phyloP scores from a whole-genome alignment of 1,140 invertebrate genomes.

The Lucilia sericata region DNA sequence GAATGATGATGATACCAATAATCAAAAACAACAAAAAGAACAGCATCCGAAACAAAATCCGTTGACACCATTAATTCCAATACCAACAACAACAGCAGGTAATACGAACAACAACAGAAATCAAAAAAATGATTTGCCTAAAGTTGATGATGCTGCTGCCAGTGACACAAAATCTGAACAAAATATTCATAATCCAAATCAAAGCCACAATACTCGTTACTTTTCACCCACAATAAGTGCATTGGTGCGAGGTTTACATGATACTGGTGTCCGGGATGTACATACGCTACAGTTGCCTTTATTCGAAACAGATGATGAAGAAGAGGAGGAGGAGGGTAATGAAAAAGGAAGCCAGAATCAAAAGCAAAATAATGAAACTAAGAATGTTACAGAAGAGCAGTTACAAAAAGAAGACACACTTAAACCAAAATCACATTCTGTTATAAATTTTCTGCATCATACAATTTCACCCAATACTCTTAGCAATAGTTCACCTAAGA shows the following conservation, averaged over 20 bases:
- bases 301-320: constrained; percentile 52
- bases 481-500: not conserved
- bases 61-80: constrained; percentile 1
- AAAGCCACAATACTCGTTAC: constrained; percentile 23
- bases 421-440: not conserved
- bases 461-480: not conserved
- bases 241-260: constrained; percentile 59
- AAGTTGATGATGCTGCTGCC: not conserved
- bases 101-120: too few relatives aligned
- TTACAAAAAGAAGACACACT: not conserved
- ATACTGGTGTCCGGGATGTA: constrained; percentile 54
- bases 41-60: not conserved
- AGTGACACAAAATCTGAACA: not conserved
- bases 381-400: not conserved
- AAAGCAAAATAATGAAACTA: not conserved
- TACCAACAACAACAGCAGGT: not conserved
- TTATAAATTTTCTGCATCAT: constrained; percentile 29
- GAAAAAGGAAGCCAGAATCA: too few relatives aligned
- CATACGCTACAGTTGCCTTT: constrained; percentile 59
- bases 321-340: not conserved
- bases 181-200: not conserved
- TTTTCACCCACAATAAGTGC: constrained; percentile 55
- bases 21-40: constrained; percentile 18
- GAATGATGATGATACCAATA: constrained; percentile 30
- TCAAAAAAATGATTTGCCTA: not conserved